Evolutionary conservation across 2,113 vertebrate genomes (phyloP), one percentile per base, ranked within the genome.

Genomic region (Catharus minimus): DNA sequence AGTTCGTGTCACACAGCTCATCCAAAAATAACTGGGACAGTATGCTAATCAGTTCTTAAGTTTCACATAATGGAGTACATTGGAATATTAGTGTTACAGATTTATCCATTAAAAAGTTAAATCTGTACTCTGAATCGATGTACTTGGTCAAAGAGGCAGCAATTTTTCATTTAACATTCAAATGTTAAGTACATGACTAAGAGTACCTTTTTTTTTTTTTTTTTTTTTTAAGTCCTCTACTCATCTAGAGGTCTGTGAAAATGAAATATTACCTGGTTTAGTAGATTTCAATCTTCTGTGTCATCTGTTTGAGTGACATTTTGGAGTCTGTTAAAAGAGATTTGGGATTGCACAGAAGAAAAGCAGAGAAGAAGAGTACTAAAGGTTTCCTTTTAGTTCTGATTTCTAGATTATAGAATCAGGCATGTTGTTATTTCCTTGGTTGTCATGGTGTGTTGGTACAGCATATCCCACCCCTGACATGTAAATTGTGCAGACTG

Each of bases 241-340:
- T 89, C 32, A 80, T 75, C 28, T 38, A 90, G 47, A 91, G 8
- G 28, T 39, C 57, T 71, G 33, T 88, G 79, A 96, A 97, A 96
- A 96, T 38, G 14, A 96, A 92, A 43, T 17, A 0, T 84, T 91
- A 94, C 61, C 39, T 94, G 43, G 4, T 19, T 92, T 97, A 93
- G 83, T 89, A 92, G 65, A 72, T 96, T 93, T 96, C 81, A 89
- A 21, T 94, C 86, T 95, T 82, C 50, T 88, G 33, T 41, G 7
- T 43, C 0, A 2, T 32, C 30, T 91, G 75, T 66, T 94, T 89
- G 43, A 92, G 27, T 89, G 74, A 60, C 90, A 91, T 82, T 94
- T 94, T 84, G 10, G 20, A 80, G 38, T 77, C 68, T 88, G 32
- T 95, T 95, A 80, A 96, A 95, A 90, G 18, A 15, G 9, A 73